Conservation (phyloP, 2,797 vertebrate species). For the Bufotes viridis region DNA sequence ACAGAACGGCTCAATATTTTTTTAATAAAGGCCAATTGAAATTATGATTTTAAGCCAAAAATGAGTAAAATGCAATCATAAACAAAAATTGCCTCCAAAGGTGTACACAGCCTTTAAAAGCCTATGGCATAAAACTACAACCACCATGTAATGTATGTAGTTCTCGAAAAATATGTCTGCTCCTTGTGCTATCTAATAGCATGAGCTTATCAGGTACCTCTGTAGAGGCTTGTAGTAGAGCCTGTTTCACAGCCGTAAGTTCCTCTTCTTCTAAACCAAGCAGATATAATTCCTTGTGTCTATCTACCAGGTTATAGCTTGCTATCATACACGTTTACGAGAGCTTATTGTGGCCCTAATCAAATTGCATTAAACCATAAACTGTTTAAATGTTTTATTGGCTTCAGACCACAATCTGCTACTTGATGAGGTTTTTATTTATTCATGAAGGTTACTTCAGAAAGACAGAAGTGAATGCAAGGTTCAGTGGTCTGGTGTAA, state of each 20-base stretch:
- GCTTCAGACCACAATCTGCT: conserved; percentile 9
- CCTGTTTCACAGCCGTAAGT: neutral
- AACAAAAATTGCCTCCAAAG: no score
- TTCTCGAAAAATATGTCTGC: neutral
- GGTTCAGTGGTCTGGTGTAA: neutral
- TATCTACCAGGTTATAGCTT: neutral
- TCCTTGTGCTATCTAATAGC: no score
- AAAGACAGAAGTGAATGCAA: neutral
- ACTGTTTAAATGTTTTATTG: conserved; percentile 9
- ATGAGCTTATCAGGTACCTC: neutral
- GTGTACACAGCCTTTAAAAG: no score
- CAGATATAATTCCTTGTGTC: neutral
- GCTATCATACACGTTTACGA: neutral
- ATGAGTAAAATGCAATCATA: no score
- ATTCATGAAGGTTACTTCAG: conserved; percentile 48
- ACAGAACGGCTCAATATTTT: no score
- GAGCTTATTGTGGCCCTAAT: neutral
- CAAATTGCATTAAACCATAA: conserved; percentile 1
- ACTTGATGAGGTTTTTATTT: conserved; percentile 45
- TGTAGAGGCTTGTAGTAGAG: neutral
- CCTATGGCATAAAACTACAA: neutral
- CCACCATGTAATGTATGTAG: neutral
- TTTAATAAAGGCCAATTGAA: no score
- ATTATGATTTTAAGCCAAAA: no score
- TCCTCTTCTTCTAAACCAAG: neutral